Percentiles rank a stretch among this genome's conserved stretches.
These are phyloP conservation scores for Arbacia lixula DNA, from an alignment of 53 echinoderm and acorn worm species.

Conservation along the genomic window DNA sequence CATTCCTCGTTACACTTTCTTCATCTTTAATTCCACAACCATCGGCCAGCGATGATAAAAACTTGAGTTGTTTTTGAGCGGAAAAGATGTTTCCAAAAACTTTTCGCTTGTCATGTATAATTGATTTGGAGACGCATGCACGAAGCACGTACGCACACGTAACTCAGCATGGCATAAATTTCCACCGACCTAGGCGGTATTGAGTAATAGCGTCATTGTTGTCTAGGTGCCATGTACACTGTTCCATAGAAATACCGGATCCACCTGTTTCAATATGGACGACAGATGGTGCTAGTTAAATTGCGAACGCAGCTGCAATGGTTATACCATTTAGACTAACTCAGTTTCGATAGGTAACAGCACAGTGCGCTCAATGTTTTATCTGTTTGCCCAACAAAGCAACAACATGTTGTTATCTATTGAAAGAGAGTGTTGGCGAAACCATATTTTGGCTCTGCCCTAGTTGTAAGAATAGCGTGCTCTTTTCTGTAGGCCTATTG, in stretches of 20 bases:
- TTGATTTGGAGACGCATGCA: background rate
- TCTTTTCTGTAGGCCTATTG: no score
- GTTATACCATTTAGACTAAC: no score
- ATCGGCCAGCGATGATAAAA: constrained; percentile 58
- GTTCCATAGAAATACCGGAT: constrained; percentile 40
- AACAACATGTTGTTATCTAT: no score
- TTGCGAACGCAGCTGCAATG: no score
- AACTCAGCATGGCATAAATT: background rate
- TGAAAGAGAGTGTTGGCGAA: no score
- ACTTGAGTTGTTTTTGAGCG: constrained; percentile 7
- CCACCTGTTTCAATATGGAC: no score
- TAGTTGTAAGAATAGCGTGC: no score
- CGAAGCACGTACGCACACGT: background rate
- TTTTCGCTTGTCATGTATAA: background rate
- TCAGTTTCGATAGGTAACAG: no score
- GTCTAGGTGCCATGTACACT: constrained; percentile 63
- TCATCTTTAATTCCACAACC: background rate
- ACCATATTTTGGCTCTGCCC: no score
- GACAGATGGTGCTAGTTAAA: no score
- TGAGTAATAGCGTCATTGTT: constrained; percentile 62
- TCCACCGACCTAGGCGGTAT: constrained; percentile 43
- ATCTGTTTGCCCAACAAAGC: no score
- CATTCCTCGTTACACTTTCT: background rate
- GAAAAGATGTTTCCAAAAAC: background rate
- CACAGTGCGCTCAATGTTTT: no score